phyloP scores from a whole-genome alignment of 2,888 invertebrate genomes.

The Latrodectus elegans region DNA sequence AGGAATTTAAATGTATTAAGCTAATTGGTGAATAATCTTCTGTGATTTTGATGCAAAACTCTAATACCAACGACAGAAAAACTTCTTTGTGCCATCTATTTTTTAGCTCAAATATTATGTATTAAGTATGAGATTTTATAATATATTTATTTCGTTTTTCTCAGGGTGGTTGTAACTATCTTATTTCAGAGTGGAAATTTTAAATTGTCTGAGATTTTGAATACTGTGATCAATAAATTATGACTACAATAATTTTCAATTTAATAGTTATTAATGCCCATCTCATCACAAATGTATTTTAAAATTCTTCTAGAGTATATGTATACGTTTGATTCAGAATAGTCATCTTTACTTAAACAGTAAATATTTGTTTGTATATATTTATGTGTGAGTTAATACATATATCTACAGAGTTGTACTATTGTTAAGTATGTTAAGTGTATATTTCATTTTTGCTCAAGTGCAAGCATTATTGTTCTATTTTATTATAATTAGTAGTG shows the following conservation, averaged over 20 bases:
- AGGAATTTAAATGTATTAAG: no score
- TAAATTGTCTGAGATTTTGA: constrained; percentile 35
- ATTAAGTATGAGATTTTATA: constrained; percentile 1
- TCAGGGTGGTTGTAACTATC: constrained; percentile 15
- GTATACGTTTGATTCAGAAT: not conserved
- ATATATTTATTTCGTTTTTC: not conserved
- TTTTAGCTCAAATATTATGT: constrained; percentile 33
- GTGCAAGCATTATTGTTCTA: constrained; percentile 56
- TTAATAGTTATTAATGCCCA: no score
- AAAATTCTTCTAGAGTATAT: no score
- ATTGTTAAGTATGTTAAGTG: constrained; percentile 39
- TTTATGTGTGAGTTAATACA: constrained; percentile 43
- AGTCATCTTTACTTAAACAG: constrained; percentile 46
- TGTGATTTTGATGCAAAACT: no score
- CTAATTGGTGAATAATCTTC: no score
- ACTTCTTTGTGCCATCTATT: constrained; percentile 48
- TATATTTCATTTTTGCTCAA: constrained; percentile 66
- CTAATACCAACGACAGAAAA: no score
- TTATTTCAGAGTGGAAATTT: constrained; percentile 18
- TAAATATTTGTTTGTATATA: constrained; percentile 62
- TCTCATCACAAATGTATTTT: no score
- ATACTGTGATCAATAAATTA: constrained; percentile 11
- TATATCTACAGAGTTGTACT: constrained; percentile 42
- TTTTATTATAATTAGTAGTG: not conserved
- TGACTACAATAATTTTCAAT: not conserved